Evolutionary conservation across 1,140 invertebrate genomes (phyloP).

Genomic region (Sycophaga agraensis): DNA sequence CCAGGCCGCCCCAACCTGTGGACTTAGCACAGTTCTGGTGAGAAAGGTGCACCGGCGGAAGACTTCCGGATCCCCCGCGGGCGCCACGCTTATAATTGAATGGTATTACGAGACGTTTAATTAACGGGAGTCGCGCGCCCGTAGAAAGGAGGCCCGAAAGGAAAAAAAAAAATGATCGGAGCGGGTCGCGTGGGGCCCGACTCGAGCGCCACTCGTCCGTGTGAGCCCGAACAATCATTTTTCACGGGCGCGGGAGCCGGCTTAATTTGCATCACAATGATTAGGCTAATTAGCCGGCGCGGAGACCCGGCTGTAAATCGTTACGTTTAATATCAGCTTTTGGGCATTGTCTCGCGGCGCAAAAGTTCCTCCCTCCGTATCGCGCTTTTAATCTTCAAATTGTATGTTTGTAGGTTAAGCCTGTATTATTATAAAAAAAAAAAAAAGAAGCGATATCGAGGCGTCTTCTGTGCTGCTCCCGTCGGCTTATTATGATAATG

Average conservation of each 20-base stretch:
- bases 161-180: background rate
- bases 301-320: too few species aligned
- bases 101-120: slow-evolving; percentile 28
- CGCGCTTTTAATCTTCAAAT: too few species aligned
- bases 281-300: too few species aligned
- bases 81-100: slow-evolving; percentile 19
- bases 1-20: too few species aligned
- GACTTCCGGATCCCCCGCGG: slow-evolving; percentile 20
- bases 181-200: background rate
- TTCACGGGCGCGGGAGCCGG: background rate
- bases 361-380: too few species aligned
- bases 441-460: too few species aligned
- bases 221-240: background rate
- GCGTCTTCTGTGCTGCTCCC: too few species aligned
- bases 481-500: too few species aligned
- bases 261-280: slow-evolving; percentile 6
- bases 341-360: too few species aligned
- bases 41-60: slow-evolving; percentile 12
- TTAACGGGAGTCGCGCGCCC: background rate
- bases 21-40: slow-evolving; percentile 17
- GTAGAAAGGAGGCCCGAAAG: slow-evolving; percentile 9
- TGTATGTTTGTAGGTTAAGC: too few species aligned
- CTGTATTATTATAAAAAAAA: too few species aligned
- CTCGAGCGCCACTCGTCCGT: background rate
- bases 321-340: too few species aligned